Evolutionary conservation across 2,888 invertebrate genomes (phyloP), one percentile per base, ranked within the genome.

Genomic region (Rhamphomyia laevipes): DNA sequence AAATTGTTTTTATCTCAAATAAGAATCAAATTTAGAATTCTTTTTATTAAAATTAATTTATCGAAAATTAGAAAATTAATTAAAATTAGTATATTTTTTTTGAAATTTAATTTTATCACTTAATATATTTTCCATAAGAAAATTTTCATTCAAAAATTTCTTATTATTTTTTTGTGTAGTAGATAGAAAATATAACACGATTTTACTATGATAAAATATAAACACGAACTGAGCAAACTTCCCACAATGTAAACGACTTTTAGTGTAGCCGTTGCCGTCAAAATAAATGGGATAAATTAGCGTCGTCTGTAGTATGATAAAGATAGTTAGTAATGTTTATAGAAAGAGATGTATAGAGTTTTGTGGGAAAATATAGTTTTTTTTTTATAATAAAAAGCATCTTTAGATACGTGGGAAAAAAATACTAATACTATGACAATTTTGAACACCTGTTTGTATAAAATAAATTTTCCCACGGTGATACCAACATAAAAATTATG

Each of bases 141-240:
- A 37, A 38, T 9, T 16, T 27, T 27, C 23, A 27, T 27, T 27
- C 23, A 16, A 38, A 15, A 38, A 15, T 17, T 15, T 16, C 17
- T 17, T 42, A 15, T 10, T 27, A 23, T 41, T 38, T 11, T 38
- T 16, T n/a, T n/a, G n/a, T n/a, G n/a, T n/a, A n/a, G n/a, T n/a
- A n/a, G n/a, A n/a, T n/a, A n/a, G n/a, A n/a, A n/a, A n/a, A n/a
- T n/a, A n/a, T n/a, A n/a, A 42, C 43, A 42, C 48, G 51, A 53
- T 51, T 51, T 41, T 53, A n/a, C 49, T 53, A 49, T 50, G 55
- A 52, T 55, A 58, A 61, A 61, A 58, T 56, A 55, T 56, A 59
- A 62, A 60, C 59, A 62, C 58, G 58, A 59, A 63, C 62, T 62
- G 63, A 58, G 53, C 56, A 53, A 27, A 49, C 52, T 56, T 55